Evolutionary conservation across 2,797 vertebrate genomes (phyloP).

Genomic region (Nothura maculosa): DNA sequence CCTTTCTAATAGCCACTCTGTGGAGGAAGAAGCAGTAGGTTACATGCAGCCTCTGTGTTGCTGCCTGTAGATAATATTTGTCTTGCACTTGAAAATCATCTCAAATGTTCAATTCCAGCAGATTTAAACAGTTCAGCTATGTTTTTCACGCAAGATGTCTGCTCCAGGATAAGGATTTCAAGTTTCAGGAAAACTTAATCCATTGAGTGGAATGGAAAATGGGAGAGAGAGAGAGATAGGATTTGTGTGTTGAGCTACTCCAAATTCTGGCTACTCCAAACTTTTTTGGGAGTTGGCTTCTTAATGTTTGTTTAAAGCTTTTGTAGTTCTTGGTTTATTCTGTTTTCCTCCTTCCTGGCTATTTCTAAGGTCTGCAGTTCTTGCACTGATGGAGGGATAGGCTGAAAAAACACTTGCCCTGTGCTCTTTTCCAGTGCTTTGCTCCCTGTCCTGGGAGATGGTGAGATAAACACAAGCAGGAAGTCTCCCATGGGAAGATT

Average conservation of each 20-base stretch:
- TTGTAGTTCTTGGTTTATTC: not conserved
- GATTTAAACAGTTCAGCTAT: not conserved
- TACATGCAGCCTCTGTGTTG: not conserved
- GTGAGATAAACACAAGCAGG: not conserved
- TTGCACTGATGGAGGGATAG: not conserved
- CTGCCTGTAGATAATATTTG: not conserved
- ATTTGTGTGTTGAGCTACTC: not conserved
- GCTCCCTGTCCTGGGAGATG: not conserved
- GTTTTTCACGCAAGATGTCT: not conserved
- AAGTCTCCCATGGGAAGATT: not conserved
- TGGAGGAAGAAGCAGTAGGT: not conserved
- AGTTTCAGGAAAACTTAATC: not conserved
- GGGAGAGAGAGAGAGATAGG: not conserved
- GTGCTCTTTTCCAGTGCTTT: not conserved
- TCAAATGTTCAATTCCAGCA: not conserved
- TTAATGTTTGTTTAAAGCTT: not conserved
- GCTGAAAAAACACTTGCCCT: not conserved
- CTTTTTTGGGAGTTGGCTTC: not conserved
- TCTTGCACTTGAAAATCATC: not conserved
- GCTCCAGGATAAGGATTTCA: not conserved
- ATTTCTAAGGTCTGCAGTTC: not conserved
- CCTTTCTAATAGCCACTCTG: not conserved
- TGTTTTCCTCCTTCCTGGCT: not conserved
- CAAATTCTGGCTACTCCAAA: not conserved
- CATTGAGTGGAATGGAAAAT: not conserved